phyloP scores from a whole-genome alignment of 2,797 vertebrate species.

The Parauchenoglanis punctatus region DNA sequence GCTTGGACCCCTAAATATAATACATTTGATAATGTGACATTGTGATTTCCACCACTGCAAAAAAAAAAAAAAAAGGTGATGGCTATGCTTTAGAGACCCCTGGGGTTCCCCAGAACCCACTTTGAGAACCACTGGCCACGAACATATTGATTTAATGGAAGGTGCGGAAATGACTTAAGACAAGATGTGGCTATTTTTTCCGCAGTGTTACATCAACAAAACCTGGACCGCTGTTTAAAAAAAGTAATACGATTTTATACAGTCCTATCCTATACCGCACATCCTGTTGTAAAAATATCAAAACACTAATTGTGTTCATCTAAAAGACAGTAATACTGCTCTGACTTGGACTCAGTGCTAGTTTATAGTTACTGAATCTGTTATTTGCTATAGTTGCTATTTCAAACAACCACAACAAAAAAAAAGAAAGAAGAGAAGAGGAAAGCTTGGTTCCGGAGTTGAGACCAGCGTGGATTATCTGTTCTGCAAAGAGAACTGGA shows the following conservation, averaged over 20 bases:
- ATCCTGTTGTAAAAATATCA: too few species aligned
- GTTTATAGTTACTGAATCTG: neutral
- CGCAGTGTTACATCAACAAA: neutral
- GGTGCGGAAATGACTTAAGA: neutral
- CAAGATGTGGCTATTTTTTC: neutral
- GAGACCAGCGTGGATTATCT: neutral
- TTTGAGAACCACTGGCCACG: too few species aligned
- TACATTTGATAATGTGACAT: too few species aligned
- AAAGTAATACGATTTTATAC: neutral
- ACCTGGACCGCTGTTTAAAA: neutral
- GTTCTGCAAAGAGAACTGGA: neutral
- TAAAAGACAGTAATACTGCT: neutral
- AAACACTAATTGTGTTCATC: neutral
- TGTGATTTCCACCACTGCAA: too few species aligned
- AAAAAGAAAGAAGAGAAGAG: neutral
- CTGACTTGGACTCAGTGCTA: neutral
- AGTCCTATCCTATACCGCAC: neutral
- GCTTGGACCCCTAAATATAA: too few species aligned
- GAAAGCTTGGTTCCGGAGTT: neutral
- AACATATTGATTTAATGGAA: conserved; percentile 2
- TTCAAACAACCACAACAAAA: neutral
- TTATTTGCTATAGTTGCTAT: too few species aligned
- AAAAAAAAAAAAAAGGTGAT: too few species aligned
- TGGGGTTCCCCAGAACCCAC: too few species aligned
- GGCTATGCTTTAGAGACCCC: too few species aligned